Conservation (phyloP, 92 coral and sea anemone genomes). For the Porites lobata region DNA sequence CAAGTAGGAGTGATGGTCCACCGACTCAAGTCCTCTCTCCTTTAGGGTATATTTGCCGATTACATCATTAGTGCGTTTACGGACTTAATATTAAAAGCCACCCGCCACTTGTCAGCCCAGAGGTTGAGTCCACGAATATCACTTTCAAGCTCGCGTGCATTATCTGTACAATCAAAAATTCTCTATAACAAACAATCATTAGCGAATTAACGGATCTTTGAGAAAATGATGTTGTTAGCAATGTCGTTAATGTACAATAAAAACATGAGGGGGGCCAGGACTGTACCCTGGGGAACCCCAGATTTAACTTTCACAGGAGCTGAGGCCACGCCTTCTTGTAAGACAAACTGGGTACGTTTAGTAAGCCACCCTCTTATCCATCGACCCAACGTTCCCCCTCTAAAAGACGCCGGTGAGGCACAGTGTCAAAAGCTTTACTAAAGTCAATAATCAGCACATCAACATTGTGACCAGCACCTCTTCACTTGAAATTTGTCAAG, state of each 20-base stretch:
- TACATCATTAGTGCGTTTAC: neutral
- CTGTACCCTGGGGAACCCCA: conserved; percentile 23
- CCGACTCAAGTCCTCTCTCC: neutral
- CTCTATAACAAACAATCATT: neutral
- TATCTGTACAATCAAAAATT: neutral
- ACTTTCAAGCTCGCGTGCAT: neutral
- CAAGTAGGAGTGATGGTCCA: conserved; percentile 16
- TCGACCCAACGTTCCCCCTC: neutral
- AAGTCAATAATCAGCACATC: conserved; percentile 2
- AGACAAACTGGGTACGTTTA: neutral
- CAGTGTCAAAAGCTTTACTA: conserved; percentile 19
- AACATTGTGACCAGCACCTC: neutral
- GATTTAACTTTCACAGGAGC: neutral
- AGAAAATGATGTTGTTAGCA: neutral
- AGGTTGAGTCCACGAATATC: neutral
- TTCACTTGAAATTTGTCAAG: neutral
- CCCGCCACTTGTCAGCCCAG: neutral
- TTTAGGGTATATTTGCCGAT: neutral
- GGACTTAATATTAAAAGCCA: neutral
- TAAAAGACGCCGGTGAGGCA: neutral
- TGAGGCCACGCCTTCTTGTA: neutral
- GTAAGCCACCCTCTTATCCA: conserved; percentile 1
- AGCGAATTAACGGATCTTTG: neutral
- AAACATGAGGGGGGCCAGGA: neutral
- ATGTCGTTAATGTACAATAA: neutral